A percentile compares a stretch with the other conserved stretches of the same genome.
Conservation (phyloP, 2,888 invertebrate genomes). For the Strigamia crassipes region DNA sequence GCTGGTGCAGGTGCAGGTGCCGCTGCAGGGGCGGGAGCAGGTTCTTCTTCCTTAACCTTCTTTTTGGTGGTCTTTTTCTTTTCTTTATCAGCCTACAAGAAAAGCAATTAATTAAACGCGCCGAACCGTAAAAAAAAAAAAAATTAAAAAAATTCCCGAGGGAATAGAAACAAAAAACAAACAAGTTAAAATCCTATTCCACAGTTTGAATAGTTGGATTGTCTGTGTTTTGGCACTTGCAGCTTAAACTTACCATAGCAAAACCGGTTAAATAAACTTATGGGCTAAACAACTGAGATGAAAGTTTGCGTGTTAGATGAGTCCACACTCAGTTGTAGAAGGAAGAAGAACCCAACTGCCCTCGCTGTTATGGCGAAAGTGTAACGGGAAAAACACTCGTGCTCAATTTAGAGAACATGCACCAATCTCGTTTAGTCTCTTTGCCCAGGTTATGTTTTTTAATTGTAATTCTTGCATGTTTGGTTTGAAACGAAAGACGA, state of each 20-base stretch:
- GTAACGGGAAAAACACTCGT: neutral
- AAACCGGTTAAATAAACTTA: neutral
- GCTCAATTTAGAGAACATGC: neutral
- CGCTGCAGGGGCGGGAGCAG: constrained; percentile 62
- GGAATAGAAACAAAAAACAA: neutral
- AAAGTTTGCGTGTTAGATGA: neutral
- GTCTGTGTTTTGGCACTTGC: neutral
- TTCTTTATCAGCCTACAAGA: constrained; percentile 82
- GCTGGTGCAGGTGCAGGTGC: constrained; percentile 64
- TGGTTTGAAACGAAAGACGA: neutral
- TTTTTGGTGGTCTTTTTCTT: constrained; percentile 85
- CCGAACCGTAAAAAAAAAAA: neutral
- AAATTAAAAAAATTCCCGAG: neutral
- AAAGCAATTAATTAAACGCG: neutral
- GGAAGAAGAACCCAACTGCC: neutral
- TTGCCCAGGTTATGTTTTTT: neutral
- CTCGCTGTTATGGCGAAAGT: neutral
- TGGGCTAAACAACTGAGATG: neutral
- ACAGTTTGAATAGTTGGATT: neutral
- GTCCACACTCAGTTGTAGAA: neutral
- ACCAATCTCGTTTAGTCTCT: neutral
- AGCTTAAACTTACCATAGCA: neutral
- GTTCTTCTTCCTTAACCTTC: constrained; percentile 59
- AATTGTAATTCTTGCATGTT: neutral
- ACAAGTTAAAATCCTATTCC: neutral